phyloP scores from a whole-genome alignment of 2,113 vertebrate species.

The Cebus imitator region DNA sequence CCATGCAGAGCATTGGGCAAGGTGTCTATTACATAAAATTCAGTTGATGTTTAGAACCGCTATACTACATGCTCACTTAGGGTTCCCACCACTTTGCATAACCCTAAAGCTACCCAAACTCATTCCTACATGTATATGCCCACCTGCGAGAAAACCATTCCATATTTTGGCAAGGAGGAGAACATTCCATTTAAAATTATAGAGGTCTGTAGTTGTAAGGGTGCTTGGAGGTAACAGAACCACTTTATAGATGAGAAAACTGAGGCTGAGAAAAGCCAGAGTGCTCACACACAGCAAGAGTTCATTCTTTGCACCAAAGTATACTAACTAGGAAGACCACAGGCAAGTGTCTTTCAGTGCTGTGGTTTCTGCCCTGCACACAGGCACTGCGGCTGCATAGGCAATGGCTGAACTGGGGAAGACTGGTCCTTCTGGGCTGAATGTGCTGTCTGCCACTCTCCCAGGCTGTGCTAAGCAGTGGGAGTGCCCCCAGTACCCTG shows the following conservation, averaged over 20 bases:
- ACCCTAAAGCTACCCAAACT: background rate
- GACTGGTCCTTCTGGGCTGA: background rate
- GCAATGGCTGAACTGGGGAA: background rate
- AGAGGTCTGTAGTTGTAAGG: background rate
- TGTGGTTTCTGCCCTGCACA: background rate
- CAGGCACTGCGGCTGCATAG: background rate
- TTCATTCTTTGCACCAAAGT: background rate
- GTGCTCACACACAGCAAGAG: background rate
- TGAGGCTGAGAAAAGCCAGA: background rate
- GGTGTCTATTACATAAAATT: background rate
- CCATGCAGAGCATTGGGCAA: background rate
- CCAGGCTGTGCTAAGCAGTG: background rate
- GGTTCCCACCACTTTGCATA: background rate
- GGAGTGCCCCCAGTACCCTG: slow-evolving; percentile 5
- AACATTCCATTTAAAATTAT: background rate
- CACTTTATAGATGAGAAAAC: background rate
- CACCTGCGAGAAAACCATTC: background rate
- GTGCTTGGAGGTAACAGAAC: background rate
- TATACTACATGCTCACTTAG: background rate
- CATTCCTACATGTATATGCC: rapidly evolving
- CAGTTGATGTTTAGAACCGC: background rate
- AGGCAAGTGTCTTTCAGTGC: rapidly evolving
- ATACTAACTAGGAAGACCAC: background rate
- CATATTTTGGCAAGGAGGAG: background rate
- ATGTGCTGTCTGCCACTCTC: background rate